Conservation (phyloP, 64 coral and sea anemone species). For the Cladopsammia gracilis region DNA sequence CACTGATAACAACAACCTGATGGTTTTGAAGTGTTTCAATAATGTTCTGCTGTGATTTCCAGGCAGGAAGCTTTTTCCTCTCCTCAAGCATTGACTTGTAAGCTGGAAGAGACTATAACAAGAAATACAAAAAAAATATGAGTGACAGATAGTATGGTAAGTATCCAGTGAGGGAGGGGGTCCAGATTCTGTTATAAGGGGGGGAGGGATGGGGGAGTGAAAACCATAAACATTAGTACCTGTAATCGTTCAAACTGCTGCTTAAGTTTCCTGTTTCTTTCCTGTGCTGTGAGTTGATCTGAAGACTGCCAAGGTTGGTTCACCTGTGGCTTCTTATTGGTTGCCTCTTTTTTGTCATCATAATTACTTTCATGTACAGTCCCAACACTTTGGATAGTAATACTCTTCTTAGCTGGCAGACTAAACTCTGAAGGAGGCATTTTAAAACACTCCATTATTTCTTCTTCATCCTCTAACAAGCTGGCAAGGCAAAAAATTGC, state of each 20-base stretch:
- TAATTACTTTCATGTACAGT: not conserved
- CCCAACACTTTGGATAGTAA: not conserved
- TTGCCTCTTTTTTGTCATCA: not conserved
- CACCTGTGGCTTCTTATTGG: not conserved
- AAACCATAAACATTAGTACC: not conserved
- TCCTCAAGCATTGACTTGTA: conserved; percentile 89
- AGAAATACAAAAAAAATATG: too few relatives aligned
- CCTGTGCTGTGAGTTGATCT: not conserved
- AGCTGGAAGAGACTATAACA: conserved; percentile 57
- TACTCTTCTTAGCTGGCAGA: conserved; percentile 43
- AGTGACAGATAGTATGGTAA: too few relatives aligned
- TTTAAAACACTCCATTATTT: conserved; percentile 54
- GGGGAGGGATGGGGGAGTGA: too few relatives aligned
- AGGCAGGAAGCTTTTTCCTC: conserved; percentile 85
- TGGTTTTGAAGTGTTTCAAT: conserved; percentile 67
- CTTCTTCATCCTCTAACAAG: conserved; percentile 73
- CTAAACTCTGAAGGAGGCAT: conserved; percentile 74
- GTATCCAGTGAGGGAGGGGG: too few relatives aligned
- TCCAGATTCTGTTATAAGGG: too few relatives aligned
- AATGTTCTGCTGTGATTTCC: conserved; percentile 85
- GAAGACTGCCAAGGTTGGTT: not conserved
- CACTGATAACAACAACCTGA: conserved; percentile 92
- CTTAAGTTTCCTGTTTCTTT: conserved; percentile 31
- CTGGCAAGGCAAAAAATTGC: conserved; percentile 78
- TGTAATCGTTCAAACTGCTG: conserved; percentile 25